Evolutionary conservation across 1,140 invertebrate genomes (phyloP).

Genomic region (Galleria mellonella): DNA sequence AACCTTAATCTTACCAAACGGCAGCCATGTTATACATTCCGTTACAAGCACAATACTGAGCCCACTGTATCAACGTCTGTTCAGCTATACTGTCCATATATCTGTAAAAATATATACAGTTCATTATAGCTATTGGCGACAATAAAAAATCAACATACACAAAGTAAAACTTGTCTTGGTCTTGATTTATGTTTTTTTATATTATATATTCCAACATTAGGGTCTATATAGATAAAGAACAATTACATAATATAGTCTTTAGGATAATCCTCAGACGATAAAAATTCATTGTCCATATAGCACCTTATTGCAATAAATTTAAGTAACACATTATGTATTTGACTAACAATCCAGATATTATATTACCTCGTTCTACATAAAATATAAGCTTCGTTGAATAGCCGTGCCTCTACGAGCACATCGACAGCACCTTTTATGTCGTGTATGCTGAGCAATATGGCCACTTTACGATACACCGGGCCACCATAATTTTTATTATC

Average conservation of each 20-base stretch:
- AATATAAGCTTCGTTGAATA: conserved; percentile 46
- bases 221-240: no score
- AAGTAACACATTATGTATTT: neutral
- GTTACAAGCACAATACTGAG: conserved; percentile 1
- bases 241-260: no score
- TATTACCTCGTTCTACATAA: conserved; percentile 40
- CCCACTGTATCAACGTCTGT: conserved; percentile 30
- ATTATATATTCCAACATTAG: no score
- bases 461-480: conserved; percentile 28
- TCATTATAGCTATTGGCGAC: no score
- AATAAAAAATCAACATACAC: no score
- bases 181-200: no score
- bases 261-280: no score
- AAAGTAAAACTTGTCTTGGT: no score
- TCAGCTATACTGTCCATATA: conserved; percentile 50
- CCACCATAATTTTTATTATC: conserved; percentile 33
- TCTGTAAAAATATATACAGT: conserved; percentile 23
- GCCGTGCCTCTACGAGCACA: conserved; percentile 17
- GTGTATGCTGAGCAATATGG: conserved; percentile 34
- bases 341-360: neutral
- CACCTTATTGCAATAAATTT: no score
- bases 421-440: conserved; percentile 37
- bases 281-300: no score
- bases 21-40: conserved; percentile 21
- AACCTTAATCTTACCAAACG: conserved; percentile 36